A percentile compares a stretch with the other conserved stretches of the same genome.
Conservation (phyloP, 2,113 vertebrate genomes). For the Onychostoma macrolepis region DNA sequence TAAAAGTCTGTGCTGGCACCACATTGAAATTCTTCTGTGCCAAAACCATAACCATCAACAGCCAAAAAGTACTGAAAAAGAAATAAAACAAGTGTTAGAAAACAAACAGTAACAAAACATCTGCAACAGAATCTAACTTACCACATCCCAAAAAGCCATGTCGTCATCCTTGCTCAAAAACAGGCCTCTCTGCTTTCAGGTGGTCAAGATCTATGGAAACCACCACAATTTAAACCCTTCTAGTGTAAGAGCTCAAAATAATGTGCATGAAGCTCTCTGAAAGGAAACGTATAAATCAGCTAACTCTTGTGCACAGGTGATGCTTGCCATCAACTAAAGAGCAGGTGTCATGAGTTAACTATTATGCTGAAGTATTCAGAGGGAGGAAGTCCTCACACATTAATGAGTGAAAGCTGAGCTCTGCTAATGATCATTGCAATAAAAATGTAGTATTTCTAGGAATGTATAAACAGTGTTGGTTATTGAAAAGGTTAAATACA, state of each 20-base stretch:
- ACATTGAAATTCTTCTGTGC: slow-evolving; percentile 51
- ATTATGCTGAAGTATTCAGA: not conserved
- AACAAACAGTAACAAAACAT: not conserved
- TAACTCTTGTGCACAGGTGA: not conserved
- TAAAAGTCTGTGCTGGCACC: slow-evolving; percentile 51
- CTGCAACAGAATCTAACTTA: not conserved
- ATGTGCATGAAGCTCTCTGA: not conserved
- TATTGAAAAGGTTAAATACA: not conserved
- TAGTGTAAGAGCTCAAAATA: not conserved
- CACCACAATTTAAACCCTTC: not conserved
- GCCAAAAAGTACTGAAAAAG: slow-evolving; percentile 63
- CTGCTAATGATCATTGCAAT: not conserved
- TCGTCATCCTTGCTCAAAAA: slow-evolving; percentile 9
- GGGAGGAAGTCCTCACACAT: not conserved
- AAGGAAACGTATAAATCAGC: not conserved
- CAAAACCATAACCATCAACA: slow-evolving; percentile 54
- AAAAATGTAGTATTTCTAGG: not conserved
- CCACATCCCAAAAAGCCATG: slow-evolving; percentile 9
- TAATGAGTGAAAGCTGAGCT: not conserved
- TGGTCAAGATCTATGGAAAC: not conserved
- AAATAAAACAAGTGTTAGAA: accelerated
- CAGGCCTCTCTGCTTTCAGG: not conserved
- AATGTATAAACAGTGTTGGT: not conserved
- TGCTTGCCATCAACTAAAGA: not conserved
- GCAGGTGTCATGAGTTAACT: not conserved